These are phyloP conservation scores for Sinocyclocheilus grahami DNA, from an alignment of 2,113 vertebrate species.

Conservation along the genomic window DNA sequence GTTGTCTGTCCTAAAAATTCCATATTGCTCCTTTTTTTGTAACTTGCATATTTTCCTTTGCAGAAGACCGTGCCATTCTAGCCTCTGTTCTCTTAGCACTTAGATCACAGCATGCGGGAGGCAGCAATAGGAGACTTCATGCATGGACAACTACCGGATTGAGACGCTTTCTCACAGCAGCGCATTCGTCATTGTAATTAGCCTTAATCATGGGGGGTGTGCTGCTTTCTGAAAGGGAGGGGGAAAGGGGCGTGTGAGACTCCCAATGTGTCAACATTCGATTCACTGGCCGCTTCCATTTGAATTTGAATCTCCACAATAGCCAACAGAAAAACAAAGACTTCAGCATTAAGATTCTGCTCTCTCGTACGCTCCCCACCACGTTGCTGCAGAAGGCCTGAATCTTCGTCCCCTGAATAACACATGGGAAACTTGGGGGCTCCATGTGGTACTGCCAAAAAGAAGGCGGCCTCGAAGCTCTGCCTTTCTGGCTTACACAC, in stretches of 20 bases:
- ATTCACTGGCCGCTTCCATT: constrained; percentile 83
- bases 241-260: constrained; percentile 9
- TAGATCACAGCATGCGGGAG: constrained; percentile 75
- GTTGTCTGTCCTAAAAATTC: background rate
- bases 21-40: background rate
- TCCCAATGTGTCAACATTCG: constrained; percentile 83
- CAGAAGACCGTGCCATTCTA: background rate
- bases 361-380: constrained; percentile 66
- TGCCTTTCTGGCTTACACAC: constrained; percentile 13
- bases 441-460: constrained; percentile 77
- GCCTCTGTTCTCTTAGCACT: constrained; percentile 45
- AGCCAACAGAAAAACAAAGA: constrained; percentile 80
- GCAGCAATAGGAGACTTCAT: constrained; percentile 69
- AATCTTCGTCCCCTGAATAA: constrained; percentile 84
- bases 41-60: background rate
- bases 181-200: constrained; percentile 88
- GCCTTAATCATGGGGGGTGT: constrained; percentile 84
- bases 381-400: constrained; percentile 63
- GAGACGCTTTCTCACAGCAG: constrained; percentile 79
- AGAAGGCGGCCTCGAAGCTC: constrained; percentile 61
- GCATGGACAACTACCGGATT: constrained; percentile 84
- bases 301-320: constrained; percentile 89
- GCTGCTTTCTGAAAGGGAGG: constrained; percentile 64
- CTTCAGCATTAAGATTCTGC: constrained; percentile 83
- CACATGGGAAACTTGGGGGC: constrained; percentile 76